Base-by-base conservation (phyloP, 2,888 invertebrate genomes). In the Noctua janthe region DNA sequence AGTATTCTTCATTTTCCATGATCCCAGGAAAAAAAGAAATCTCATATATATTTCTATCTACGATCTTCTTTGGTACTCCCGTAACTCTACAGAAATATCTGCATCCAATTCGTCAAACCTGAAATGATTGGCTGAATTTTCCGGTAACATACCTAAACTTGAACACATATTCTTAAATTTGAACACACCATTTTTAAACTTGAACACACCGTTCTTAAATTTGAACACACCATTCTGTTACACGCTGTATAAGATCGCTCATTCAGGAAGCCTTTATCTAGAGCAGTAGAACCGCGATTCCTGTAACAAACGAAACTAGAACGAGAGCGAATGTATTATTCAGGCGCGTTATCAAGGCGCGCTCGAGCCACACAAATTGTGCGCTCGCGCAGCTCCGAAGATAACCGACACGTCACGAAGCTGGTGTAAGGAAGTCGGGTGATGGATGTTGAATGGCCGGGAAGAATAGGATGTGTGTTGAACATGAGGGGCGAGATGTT, bases 361-460 rank as follows among this genome's bases (percentile, higher is more conserved):
- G 95, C 94, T 94, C 94, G 93, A 93, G 94, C 93, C 94, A 90
- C 95, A 93, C 95, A 95, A 95, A 95, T 95, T 95, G 94, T 94
- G 93, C 91, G 93, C 92, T 87, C 89, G 93, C 92, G 88, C 90
- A 64, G 89, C 91, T 91, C 92, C 91, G 89, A 85, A 91, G 93
- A 93, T 93, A 92, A 87, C 88, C 88, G 89, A 76, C 88, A 88
- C 90, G 89, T 83, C 89, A 89, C 85, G 82, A 82, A 51, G 80
- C 76, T 73, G 67, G 67, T 88, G 86, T 88, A 82, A 89, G 83
- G 84, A 84, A 86, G 78, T 82, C 86, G 69, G 71, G 79, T 86
- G 89, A 88, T 89, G 76, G 82, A 89, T 88, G 80, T 81, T 83
- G 71, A 82, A 78, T 82, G 77, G 75, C 80, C 54, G 75, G 70